These are phyloP conservation scores for Palythoa heliodiscus DNA, from an alignment of 92 coral and sea anemone genomes.

Conservation along the genomic window DNA sequence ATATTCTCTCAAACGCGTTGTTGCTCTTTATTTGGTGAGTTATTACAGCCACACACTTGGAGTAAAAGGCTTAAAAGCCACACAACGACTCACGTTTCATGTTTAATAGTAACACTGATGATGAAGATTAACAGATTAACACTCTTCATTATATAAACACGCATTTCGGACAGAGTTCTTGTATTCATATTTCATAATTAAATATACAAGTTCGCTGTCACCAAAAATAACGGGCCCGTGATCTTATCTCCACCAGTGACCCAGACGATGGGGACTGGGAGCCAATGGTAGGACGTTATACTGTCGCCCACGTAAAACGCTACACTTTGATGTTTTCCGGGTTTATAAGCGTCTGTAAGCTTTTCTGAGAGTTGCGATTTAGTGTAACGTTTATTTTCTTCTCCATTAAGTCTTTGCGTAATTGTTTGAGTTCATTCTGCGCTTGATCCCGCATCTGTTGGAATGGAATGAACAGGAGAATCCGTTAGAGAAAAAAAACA, in stretches of 20 bases:
- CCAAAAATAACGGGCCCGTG: not conserved
- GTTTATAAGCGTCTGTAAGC: constrained; percentile 64
- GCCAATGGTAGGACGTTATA: not conserved
- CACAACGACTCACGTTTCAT: not conserved
- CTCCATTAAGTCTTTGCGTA: constrained; percentile 90
- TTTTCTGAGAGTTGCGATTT: constrained; percentile 77
- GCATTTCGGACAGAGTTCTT: not conserved
- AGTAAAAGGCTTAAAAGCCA: not conserved
- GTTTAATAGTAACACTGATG: not conserved
- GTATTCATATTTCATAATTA: not conserved
- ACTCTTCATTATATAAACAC: not conserved
- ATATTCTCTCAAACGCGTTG: too few species aligned
- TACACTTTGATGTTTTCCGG: constrained; percentile 79
- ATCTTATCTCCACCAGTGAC: not conserved
- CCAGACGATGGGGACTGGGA: not conserved
- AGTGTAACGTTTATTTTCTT: constrained; percentile 93
- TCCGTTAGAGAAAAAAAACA: not conserved
- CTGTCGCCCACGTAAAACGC: not conserved
- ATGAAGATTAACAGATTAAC: not conserved
- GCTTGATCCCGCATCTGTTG: constrained; percentile 92
- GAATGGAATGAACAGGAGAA: not conserved
- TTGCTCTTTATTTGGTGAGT: not conserved
- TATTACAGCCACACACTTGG: not conserved
- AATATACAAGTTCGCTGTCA: not conserved
- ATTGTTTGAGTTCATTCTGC: constrained; percentile 88